Evolutionary conservation across 1,140 invertebrate genomes (phyloP).

Genomic region (Zaprionus gabonicus): DNA sequence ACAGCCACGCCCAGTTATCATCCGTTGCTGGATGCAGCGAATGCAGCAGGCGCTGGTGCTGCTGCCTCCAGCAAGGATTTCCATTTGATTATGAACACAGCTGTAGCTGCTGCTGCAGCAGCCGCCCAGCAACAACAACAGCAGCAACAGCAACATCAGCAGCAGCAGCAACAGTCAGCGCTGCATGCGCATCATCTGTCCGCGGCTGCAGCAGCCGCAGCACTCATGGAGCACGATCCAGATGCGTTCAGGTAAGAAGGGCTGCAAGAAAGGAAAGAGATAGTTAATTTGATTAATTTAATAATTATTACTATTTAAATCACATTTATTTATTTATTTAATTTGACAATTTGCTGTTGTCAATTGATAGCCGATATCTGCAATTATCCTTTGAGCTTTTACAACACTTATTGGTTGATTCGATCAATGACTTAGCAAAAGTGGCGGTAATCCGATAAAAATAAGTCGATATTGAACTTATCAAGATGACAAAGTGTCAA

Average conservation of each 20-base stretch:
- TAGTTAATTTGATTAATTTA: background rate
- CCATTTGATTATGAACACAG: conserved; percentile 80
- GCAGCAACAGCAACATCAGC: conserved; percentile 62
- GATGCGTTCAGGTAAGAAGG: conserved; percentile 78
- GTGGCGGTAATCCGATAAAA: too few species aligned
- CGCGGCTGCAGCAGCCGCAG: conserved; percentile 45
- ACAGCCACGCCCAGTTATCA: conserved; percentile 71
- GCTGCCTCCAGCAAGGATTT: conserved; percentile 79
- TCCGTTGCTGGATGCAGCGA: conserved; percentile 74
- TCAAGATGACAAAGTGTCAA: too few species aligned
- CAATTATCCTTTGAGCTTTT: too few species aligned
- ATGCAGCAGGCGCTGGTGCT: conserved; percentile 75
- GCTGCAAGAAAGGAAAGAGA: background rate
- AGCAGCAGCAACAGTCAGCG: conserved; percentile 48
- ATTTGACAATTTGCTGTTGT: too few species aligned
- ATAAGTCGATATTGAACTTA: too few species aligned
- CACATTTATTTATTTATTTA: background rate
- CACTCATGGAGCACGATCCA: conserved; percentile 78
- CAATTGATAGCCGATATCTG: too few species aligned
- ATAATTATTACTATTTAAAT: background rate
- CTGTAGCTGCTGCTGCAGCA: conserved; percentile 76
- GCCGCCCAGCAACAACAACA: conserved; percentile 57
- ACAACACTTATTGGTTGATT: too few species aligned
- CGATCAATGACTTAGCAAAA: too few species aligned
- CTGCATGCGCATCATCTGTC: conserved; percentile 66